These are phyloP conservation scores for Nyctalus aviator DNA, from an alignment of 2,797 vertebrate species.

Conservation along the genomic window DNA sequence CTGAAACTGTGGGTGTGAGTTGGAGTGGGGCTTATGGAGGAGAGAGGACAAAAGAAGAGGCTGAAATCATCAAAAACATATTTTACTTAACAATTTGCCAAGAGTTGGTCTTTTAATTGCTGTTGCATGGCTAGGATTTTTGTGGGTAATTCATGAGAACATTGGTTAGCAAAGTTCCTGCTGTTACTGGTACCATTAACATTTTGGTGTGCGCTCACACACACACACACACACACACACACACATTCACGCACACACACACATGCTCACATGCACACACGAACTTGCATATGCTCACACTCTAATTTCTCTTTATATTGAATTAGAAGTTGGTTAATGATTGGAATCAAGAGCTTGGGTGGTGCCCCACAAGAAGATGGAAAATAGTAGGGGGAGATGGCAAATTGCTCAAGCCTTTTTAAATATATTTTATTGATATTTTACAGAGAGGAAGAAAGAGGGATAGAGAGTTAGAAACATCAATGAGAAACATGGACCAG, in stretches of 20 bases:
- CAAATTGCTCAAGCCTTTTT: background rate
- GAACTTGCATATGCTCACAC: background rate
- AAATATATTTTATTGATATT: no score
- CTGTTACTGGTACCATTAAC: background rate
- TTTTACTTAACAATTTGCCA: background rate
- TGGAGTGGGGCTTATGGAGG: background rate
- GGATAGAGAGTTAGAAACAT: no score
- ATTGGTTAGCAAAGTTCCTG: background rate
- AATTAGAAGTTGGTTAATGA: background rate
- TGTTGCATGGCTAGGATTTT: background rate
- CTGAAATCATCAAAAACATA: background rate
- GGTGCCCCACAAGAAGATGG: background rate
- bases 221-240: no score
- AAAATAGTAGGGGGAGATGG: background rate
- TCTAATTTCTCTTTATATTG: background rate
- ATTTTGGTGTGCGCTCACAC: background rate
- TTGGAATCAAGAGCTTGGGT: background rate
- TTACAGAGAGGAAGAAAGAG: no score
- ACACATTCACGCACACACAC: background rate
- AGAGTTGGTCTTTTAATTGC: background rate
- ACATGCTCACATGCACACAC: no score
- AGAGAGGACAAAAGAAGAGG: background rate
- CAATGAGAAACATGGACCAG: no score
- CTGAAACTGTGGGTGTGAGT: background rate
- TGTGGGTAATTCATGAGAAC: background rate